Evolutionary conservation across 2,797 vertebrate genomes (phyloP).

Genomic region (Periophthalmus magnuspinnatus): DNA sequence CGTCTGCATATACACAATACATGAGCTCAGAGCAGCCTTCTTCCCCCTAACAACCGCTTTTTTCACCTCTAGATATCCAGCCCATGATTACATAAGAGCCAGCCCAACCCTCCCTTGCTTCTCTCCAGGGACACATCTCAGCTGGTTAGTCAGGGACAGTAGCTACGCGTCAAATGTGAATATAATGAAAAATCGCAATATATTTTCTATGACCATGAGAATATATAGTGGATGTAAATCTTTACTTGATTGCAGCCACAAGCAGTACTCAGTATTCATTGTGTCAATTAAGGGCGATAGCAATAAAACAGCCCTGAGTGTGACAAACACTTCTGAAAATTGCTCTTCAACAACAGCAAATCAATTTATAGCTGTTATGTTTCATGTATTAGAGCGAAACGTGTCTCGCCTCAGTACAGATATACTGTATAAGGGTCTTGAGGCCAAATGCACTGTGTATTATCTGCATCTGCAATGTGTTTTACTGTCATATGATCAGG

Average conservation of each 20-base stretch:
- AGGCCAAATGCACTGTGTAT: too few relatives aligned
- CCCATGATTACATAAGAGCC: not conserved
- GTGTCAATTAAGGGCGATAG: too few relatives aligned
- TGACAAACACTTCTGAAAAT: too few relatives aligned
- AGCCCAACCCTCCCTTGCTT: not conserved
- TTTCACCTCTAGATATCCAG: constrained; percentile 8
- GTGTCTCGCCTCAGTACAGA: too few relatives aligned
- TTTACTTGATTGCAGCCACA: too few relatives aligned
- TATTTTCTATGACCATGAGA: not conserved
- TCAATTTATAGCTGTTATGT: not conserved
- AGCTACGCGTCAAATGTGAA: not conserved
- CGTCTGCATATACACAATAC: not conserved
- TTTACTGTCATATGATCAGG: too few relatives aligned
- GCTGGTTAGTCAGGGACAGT: not conserved
- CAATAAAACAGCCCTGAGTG: not conserved
- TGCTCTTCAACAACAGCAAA: not conserved
- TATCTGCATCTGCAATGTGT: too few relatives aligned
- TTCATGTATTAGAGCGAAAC: not conserved
- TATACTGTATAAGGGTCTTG: too few relatives aligned
- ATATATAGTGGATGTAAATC: not conserved
- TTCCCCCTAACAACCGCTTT: not conserved
- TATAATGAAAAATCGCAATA: not conserved
- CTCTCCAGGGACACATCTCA: too few relatives aligned
- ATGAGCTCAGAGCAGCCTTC: not conserved
- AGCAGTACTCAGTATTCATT: too few relatives aligned